Evolutionary conservation across 2,113 vertebrate species (phyloP).

Genomic region (Telmatochromis bifrenatus): DNA sequence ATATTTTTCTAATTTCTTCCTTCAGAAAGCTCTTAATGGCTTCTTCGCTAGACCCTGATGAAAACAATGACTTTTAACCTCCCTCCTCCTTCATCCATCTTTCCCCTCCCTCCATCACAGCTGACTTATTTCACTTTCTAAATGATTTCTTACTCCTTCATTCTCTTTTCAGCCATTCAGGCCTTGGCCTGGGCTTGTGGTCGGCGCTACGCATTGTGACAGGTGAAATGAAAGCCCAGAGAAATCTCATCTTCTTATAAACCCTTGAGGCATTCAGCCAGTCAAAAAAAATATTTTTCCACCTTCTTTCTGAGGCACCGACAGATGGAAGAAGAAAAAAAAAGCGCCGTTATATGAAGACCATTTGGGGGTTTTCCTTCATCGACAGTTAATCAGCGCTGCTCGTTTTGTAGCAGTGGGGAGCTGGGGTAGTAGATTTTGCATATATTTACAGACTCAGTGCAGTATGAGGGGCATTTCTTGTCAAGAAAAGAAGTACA

Average conservation of each 20-base stretch:
- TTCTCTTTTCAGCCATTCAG: constrained; percentile 62
- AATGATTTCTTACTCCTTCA: constrained; percentile 70
- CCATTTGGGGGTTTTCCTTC: constrained; percentile 51
- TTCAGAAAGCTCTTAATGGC: constrained; percentile 69
- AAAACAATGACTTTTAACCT: constrained; percentile 74
- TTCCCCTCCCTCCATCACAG: constrained; percentile 29
- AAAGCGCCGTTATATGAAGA: constrained; percentile 45
- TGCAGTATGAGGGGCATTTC: background rate
- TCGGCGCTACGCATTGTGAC: constrained; percentile 60
- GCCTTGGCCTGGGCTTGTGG: constrained; percentile 37
- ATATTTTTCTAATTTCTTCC: constrained; percentile 71
- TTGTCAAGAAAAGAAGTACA: background rate
- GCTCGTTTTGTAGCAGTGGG: background rate
- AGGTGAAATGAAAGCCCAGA: constrained; percentile 71
- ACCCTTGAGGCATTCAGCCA: constrained; percentile 64
- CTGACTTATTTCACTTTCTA: constrained; percentile 68
- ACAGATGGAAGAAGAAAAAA: constrained; percentile 24
- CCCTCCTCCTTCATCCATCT: constrained; percentile 6
- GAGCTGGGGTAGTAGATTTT: background rate
- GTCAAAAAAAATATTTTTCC: constrained; percentile 42
- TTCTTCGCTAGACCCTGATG: constrained; percentile 57
- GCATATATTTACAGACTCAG: constrained; percentile 3
- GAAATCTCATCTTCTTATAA: constrained; percentile 75
- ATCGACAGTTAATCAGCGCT: constrained; percentile 56
- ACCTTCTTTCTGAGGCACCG: constrained; percentile 25